Percentiles rank a stretch among this genome's conserved stretches.
phyloP scores from a whole-genome alignment of 2,888 invertebrate genomes.

The Agonopterix subpropinquella region DNA sequence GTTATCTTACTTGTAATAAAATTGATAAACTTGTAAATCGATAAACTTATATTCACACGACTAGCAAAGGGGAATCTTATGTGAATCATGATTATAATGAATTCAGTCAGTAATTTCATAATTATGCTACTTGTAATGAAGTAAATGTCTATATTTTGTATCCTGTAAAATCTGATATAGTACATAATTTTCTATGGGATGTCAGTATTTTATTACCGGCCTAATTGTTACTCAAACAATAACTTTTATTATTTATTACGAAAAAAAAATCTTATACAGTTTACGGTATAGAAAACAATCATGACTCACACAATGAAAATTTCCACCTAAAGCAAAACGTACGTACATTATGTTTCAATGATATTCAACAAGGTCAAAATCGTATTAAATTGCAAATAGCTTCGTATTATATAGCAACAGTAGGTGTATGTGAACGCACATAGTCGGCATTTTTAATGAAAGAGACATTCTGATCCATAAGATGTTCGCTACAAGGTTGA shows the following conservation, averaged over 20 bases:
- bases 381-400: conserved; percentile 34
- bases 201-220: too few relatives aligned
- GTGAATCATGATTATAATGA: not conserved
- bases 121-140: too few relatives aligned
- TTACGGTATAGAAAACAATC: conserved; percentile 1
- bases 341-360: conserved; percentile 28
- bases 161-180: too few relatives aligned
- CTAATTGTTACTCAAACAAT: too few relatives aligned
- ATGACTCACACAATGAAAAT: conserved; percentile 22
- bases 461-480: conserved; percentile 22
- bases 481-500: conserved; percentile 30
- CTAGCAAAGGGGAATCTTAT: not conserved
- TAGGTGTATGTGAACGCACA: conserved; percentile 17
- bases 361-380: conserved; percentile 41
- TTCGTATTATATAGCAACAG: conserved; percentile 36
- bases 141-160: too few relatives aligned
- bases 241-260: too few relatives aligned
- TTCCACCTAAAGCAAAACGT: conserved; percentile 29
- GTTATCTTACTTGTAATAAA: conserved; percentile 24
- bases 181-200: too few relatives aligned
- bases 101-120: too few relatives aligned
- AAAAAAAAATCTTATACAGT: too few relatives aligned
- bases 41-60: not conserved
- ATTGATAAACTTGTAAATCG: conserved; percentile 22
- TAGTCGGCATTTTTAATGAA: conserved; percentile 26